Conservation (phyloP, 2,113 vertebrate genomes). For the Tilapia sparmanii region DNA sequence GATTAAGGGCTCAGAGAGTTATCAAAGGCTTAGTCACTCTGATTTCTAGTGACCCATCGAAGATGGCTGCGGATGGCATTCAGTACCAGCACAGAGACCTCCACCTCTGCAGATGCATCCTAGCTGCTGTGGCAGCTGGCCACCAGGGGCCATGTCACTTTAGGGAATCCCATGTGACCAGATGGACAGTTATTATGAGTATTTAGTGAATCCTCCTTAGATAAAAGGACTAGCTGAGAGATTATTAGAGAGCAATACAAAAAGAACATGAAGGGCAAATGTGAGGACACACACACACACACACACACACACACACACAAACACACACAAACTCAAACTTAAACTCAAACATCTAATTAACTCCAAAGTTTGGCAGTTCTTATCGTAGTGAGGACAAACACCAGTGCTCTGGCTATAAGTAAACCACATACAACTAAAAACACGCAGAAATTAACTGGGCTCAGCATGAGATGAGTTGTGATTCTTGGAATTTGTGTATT, state of each 20-base stretch:
- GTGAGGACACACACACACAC: neutral
- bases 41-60: conserved; percentile 56
- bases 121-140: neutral
- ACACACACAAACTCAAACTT: too few relatives aligned
- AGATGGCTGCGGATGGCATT: conserved; percentile 40
- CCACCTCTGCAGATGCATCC: neutral
- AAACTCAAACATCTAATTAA: conserved; percentile 52
- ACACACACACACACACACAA: accelerated
- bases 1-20: conserved; percentile 73
- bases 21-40: conserved; percentile 71
- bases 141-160: neutral
- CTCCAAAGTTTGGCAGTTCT: conserved; percentile 35
- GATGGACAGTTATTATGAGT: neutral
- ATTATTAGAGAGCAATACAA: neutral
- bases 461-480: conserved; percentile 13
- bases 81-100: conserved; percentile 30
- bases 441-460: neutral
- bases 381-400: conserved; percentile 54
- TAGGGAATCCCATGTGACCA: neutral
- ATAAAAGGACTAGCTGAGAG: neutral
- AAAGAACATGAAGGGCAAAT: neutral
- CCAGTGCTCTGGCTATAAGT: conserved; percentile 21
- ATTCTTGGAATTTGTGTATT: conserved; percentile 22
- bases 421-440: neutral
- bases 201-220: neutral